Evolutionary conservation across 2,888 invertebrate genomes (phyloP).

Genomic region (Microchrysa polita): DNA sequence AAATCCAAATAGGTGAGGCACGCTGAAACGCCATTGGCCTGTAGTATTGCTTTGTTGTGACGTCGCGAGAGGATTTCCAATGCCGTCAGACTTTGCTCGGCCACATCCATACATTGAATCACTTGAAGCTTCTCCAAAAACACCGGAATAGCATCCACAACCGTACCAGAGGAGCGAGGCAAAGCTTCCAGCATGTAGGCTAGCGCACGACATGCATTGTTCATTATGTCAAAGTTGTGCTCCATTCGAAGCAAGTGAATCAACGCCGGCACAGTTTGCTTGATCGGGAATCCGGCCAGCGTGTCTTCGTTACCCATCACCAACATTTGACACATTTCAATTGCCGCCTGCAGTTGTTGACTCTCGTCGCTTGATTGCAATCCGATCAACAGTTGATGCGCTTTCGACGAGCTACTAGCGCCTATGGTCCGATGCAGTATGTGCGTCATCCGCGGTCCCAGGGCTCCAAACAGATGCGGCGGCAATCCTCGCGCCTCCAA

Average conservation of each 20-base stretch:
- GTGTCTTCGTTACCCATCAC: conserved; percentile 99
- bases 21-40: conserved; percentile 94
- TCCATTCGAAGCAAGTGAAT: conserved; percentile 93
- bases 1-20: conserved; percentile 97
- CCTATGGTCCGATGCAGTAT: conserved; percentile 94
- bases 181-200: conserved; percentile 99
- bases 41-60: conserved; percentile 95
- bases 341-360: conserved; percentile 94
- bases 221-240: conserved; percentile 99
- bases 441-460: conserved; percentile 97
- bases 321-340: conserved; percentile 97
- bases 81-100: conserved; percentile 97
- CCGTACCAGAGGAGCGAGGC: conserved; percentile 94
- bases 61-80: conserved; percentile 95
- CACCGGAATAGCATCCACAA: conserved; percentile 96
- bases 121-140: conserved; percentile 97
- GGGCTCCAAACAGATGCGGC: conserved; percentile 95
- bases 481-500: conserved; percentile 94
- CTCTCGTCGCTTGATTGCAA: conserved; percentile 95
- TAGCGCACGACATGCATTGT: conserved; percentile 96
- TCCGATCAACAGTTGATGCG: conserved; percentile 90
- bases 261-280: conserved; percentile 96
- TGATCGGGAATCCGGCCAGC: conserved; percentile 96
- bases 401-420: conserved; percentile 86
- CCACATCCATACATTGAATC: conserved; percentile 99